Evolutionary conservation across 1,140 invertebrate species (phyloP).

Genomic region (Drosophila repletoides): DNA sequence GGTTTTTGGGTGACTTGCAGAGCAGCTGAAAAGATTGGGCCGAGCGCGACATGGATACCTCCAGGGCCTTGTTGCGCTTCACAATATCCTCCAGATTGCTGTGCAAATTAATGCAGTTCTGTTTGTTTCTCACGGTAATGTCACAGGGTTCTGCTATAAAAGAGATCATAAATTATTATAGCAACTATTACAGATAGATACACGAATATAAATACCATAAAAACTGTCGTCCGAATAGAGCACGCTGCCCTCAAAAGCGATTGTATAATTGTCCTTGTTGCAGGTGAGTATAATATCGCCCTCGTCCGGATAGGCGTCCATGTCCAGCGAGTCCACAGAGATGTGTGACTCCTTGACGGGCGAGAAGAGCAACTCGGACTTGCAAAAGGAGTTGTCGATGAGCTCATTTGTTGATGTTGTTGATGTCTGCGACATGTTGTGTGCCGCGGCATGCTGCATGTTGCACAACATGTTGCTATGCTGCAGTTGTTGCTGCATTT

Average conservation of each 20-base stretch:
- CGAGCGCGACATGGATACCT: conserved; percentile 91
- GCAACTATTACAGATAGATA: not conserved
- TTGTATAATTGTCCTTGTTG: conserved; percentile 96
- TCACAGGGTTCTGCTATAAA: conserved; percentile 72
- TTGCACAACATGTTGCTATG: conserved; percentile 48
- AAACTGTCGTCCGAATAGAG: conserved; percentile 93
- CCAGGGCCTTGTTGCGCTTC: conserved; percentile 83
- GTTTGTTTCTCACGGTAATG: conserved; percentile 65
- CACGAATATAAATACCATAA: conserved; percentile 83
- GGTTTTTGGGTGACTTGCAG: conserved; percentile 89
- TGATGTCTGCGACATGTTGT: conserved; percentile 82
- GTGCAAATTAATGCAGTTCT: conserved; percentile 81
- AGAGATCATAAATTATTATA: not conserved
- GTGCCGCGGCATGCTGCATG: conserved; percentile 72
- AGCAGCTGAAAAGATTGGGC: conserved; percentile 90
- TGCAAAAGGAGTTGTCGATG: conserved; percentile 88
- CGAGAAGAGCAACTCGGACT: conserved; percentile 94
- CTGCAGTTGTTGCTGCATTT: conserved; percentile 56
- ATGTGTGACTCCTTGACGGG: conserved; percentile 95
- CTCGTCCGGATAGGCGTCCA: conserved; percentile 87
- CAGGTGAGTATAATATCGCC: conserved; percentile 94
- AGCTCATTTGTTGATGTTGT: conserved; percentile 76
- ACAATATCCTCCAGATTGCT: conserved; percentile 81
- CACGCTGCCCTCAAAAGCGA: conserved; percentile 95
- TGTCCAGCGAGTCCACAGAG: conserved; percentile 95